Evolutionary conservation across 1,140 invertebrate species (phyloP).

Genomic region (Platorchestia sp.): DNA sequence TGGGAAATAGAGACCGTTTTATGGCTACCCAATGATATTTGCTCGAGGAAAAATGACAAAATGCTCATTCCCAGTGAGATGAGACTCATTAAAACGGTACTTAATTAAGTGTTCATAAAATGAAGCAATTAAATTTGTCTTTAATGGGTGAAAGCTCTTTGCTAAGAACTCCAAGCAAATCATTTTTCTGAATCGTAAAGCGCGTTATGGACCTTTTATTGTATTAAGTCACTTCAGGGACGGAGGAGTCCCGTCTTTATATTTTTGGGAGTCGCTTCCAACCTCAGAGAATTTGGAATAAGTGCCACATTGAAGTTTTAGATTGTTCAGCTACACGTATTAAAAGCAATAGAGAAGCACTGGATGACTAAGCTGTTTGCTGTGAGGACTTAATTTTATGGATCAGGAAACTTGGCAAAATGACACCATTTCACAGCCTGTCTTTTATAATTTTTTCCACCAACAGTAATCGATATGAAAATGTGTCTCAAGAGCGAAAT

Average conservation of each 20-base stretch:
- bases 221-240: neutral
- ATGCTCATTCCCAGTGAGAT: neutral
- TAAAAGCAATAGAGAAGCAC: neutral
- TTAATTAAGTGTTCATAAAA: neutral
- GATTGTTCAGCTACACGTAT: neutral
- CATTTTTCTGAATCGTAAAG: neutral
- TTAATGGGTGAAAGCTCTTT: neutral
- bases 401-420: neutral
- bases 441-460: no score
- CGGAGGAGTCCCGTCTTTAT: neutral
- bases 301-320: neutral
- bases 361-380: neutral
- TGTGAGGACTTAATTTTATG: neutral
- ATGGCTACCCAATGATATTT: neutral
- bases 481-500: no score
- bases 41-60: neutral
- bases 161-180: neutral
- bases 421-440: neutral
- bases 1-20: neutral
- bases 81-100: neutral
- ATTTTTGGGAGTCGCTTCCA: neutral
- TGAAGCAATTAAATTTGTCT: neutral
- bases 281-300: neutral
- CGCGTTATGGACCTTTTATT: neutral
- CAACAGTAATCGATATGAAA: no score